A percentile compares a stretch with the other conserved stretches of the same genome.
These are phyloP conservation scores for Mustelus asterias DNA, from an alignment of 2,113 vertebrate species.

Conservation along the genomic window DNA sequence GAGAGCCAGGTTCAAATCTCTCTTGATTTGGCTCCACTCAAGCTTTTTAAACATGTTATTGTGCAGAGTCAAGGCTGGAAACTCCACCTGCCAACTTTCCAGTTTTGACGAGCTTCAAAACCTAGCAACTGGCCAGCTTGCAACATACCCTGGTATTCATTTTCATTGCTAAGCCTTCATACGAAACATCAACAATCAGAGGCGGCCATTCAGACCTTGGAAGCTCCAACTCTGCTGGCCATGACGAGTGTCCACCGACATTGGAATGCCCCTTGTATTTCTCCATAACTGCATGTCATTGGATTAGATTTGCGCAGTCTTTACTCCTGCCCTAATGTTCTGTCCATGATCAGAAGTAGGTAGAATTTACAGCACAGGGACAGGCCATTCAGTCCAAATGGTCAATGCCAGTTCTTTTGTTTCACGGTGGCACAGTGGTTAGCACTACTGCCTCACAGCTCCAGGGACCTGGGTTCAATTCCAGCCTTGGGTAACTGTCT, in stretches of 20 bases:
- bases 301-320: not conserved
- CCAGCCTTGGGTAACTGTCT: too few species aligned
- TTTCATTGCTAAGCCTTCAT: not conserved
- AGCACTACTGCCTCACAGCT: too few species aligned
- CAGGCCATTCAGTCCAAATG: not conserved
- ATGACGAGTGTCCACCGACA: not conserved
- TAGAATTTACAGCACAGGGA: not conserved
- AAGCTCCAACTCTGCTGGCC: not conserved
- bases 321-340: not conserved
- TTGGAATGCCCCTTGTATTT: not conserved
- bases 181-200: not conserved
- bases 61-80: conserved; percentile 27
- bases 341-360: not conserved
- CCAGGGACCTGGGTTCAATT: too few species aligned
- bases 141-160: not conserved
- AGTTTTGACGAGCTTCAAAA: conserved; percentile 15
- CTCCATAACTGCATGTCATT: not conserved
- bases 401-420: not conserved
- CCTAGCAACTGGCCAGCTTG: not conserved
- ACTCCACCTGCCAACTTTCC: conserved; percentile 28
- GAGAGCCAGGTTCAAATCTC: not conserved
- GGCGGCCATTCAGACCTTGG: not conserved
- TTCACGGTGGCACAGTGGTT: too few species aligned
- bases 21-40: not conserved
- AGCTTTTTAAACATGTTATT: conserved; percentile 5